phyloP scores from a whole-genome alignment of 2,113 vertebrate genomes.

The Solenodon paradoxus region DNA sequence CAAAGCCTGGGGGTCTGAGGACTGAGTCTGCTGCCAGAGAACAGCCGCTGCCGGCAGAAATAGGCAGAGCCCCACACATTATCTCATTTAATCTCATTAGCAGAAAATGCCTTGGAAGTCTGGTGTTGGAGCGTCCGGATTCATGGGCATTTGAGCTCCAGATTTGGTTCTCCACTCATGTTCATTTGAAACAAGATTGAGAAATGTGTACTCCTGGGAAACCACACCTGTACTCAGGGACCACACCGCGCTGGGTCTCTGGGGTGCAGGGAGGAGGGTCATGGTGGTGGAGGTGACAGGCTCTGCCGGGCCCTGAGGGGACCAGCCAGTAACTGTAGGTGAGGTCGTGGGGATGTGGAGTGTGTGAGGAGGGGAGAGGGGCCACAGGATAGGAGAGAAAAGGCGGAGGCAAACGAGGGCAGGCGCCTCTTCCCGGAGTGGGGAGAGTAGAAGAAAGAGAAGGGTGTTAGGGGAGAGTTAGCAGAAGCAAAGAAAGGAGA shows the following conservation, averaged over 20 bases:
- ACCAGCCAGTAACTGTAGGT: neutral
- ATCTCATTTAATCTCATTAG: slow-evolving; percentile 15
- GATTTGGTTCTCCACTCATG: neutral
- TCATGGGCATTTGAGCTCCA: neutral
- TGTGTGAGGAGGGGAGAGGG: neutral
- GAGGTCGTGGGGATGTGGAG: neutral
- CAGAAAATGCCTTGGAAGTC: neutral
- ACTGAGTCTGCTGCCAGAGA: fast-evolving
- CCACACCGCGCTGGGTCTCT: neutral
- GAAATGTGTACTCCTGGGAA: neutral
- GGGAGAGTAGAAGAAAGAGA: no score
- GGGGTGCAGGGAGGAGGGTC: neutral
- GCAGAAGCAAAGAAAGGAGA: fast-evolving
- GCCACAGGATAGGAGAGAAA: neutral
- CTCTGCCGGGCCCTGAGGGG: neutral
- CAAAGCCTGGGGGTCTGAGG: neutral
- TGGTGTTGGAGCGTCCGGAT: neutral
- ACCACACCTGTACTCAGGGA: neutral
- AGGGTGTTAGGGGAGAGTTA: neutral
- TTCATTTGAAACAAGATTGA: neutral
- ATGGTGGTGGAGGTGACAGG: neutral
- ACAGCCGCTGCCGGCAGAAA: neutral
- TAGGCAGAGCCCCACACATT: neutral
- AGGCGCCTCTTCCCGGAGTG: neutral
- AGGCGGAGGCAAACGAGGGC: neutral